Base-by-base conservation (phyloP, 2,888 invertebrate genomes). In the Gymnocheta viridis region DNA sequence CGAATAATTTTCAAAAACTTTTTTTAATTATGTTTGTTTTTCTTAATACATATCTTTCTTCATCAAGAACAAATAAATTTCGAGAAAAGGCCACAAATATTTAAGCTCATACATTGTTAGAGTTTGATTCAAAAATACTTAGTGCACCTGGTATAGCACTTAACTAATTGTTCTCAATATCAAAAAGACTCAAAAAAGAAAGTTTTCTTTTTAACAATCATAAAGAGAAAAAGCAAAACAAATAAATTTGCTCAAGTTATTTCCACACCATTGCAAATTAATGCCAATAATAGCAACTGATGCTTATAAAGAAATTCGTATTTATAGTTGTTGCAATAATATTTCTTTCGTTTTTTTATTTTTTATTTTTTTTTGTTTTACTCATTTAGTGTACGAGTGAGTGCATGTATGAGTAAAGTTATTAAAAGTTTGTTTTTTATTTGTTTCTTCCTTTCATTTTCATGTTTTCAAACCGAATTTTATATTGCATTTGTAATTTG, bases 311-410 rank as follows among this genome's bases (percentile, higher is more conserved):
- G 38, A 64, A 70, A 74, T 64, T 70, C 49, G 77, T 76, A 66
- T 77, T 70, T 62, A 78, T 67, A 79, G 67, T 74, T 83, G 54
- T 56, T 80, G 74, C 22, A 73, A n/a, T 27, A 54, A 35, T 27
- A 35, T 60, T 32, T n/a, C 38, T 66, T 56, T 29, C 9, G n/a
- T 41, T 67, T 54, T 54, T 7, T 6, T n/a, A n/a, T n/a, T n/a
- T n/a, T n/a, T n/a, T n/a, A n/a, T n/a, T n/a, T n/a, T 6, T 7
- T 9, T 32, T 6, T 12, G 24, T 27, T 64, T 29, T 41, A 38
- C 19, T 27, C 6, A 19, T 62, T 60, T 78, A 32, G 47, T 9
- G 38, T 51, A 19, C n/a, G 22, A 17, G 19, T 35, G 9, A n/a
- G 29, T 60, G 32, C 14, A 24, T 66, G 6, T 62, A 10, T 44